Conservation (phyloP, 2,113 vertebrate species). For the Phocoena phocoena region DNA sequence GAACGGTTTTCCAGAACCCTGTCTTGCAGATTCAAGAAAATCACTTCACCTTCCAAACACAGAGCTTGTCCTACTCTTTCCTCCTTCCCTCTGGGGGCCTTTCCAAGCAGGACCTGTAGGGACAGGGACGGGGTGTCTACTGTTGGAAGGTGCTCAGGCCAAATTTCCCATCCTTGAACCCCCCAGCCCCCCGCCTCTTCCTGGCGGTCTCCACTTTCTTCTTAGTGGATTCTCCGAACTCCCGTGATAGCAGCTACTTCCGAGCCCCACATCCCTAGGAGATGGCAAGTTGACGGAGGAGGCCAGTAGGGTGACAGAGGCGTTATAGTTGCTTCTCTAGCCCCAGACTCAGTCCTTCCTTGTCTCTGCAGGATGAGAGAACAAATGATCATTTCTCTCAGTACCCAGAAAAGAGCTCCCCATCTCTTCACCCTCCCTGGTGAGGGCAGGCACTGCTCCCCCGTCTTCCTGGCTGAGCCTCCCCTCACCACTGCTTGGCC, state of each 20-base stretch:
- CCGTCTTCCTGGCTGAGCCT: not conserved
- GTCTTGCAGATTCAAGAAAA: not conserved
- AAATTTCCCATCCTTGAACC: not conserved
- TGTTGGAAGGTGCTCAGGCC: not conserved
- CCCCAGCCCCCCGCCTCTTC: not conserved
- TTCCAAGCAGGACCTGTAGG: not conserved
- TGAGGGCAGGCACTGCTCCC: not conserved
- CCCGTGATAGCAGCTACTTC: not conserved
- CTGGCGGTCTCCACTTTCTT: not conserved
- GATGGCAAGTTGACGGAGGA: not conserved
- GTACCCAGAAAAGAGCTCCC: not conserved
- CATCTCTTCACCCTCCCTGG: not conserved
- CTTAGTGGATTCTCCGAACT: not conserved
- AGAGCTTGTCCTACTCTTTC: not conserved
- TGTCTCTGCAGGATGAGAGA: not conserved
- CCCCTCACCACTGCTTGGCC: not conserved
- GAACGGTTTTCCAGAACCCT: not conserved
- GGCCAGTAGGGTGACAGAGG: not conserved
- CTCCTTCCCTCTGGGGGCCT: not conserved
- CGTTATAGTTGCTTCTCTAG: not conserved
- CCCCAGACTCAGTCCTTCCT: not conserved
- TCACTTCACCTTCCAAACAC: not conserved
- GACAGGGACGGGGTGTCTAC: not conserved
- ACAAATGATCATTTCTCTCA: not conserved
- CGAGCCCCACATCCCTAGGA: not conserved